Percentiles rank a stretch among this genome's conserved stretches.
Evolutionary conservation across 2,888 invertebrate species (phyloP).

Genomic region (Notocelia uddmanniana): DNA sequence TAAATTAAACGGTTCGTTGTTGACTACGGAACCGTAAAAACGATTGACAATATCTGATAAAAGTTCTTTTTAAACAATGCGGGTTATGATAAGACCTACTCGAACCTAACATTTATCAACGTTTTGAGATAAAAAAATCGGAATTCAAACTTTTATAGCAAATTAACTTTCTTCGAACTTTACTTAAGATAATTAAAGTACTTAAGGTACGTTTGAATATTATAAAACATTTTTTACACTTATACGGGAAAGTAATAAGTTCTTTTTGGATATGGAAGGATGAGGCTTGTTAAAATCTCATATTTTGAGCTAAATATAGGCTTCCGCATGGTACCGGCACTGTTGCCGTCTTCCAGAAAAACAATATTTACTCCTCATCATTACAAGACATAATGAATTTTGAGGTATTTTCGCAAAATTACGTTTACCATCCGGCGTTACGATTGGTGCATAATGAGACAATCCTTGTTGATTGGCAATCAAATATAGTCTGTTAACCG

Average conservation of each 20-base stretch:
- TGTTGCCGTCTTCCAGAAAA: slow-evolving; percentile 50
- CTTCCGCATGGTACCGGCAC: slow-evolving; percentile 58
- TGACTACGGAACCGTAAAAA: no score
- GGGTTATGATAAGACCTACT: no score
- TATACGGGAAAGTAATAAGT: slow-evolving; percentile 49
- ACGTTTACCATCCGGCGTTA: slow-evolving; percentile 30
- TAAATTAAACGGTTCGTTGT: no score
- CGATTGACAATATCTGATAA: no score
- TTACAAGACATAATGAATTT: slow-evolving; percentile 42
- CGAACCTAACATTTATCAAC: no score
- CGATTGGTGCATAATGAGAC: slow-evolving; percentile 11
- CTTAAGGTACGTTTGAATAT: not conserved
- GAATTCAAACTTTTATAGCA: no score
- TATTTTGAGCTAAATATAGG: slow-evolving; percentile 69
- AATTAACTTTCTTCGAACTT: slow-evolving; percentile 7
- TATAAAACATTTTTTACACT: slow-evolving; percentile 4
- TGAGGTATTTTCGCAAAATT: slow-evolving; percentile 42
- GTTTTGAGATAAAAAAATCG: no score
- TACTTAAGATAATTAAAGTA: slow-evolving; percentile 30
- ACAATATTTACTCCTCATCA: slow-evolving; percentile 49
- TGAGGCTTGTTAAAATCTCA: slow-evolving; percentile 69
- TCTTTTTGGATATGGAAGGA: slow-evolving; percentile 54
- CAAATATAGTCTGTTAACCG: not conserved
- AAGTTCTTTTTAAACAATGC: no score
- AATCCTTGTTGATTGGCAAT: not conserved